These are phyloP conservation scores for Ostrea edulis DNA, from an alignment of 1,140 invertebrate species.

Conservation along the genomic window DNA sequence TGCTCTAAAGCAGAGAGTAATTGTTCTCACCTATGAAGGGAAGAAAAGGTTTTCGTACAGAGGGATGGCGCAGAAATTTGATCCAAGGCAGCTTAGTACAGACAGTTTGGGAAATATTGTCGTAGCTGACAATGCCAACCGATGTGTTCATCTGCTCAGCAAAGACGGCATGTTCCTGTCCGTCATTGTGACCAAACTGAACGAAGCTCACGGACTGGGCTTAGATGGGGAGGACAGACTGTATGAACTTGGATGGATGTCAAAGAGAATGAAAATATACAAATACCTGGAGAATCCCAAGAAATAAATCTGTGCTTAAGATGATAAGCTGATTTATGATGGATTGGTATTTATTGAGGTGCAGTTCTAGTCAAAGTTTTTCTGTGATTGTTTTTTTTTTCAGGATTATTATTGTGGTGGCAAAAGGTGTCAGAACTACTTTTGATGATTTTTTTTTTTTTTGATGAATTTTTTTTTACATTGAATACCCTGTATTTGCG, in stretches of 20 bases:
- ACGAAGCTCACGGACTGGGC: neutral
- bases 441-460: too few relatives aligned
- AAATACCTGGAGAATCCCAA: neutral
- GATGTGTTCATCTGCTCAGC: neutral
- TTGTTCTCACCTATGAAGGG: neutral
- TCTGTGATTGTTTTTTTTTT: too few relatives aligned
- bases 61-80: neutral
- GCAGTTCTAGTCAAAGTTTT: too few relatives aligned
- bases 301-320: neutral
- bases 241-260: neutral
- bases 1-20: neutral
- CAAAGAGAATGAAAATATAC: neutral
- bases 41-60: neutral
- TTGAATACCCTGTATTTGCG: too few relatives aligned
- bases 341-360: too few relatives aligned
- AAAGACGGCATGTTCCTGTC: conserved; percentile 1
- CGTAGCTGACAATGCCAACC: neutral
- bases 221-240: neutral
- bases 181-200: neutral
- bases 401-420: too few relatives aligned
- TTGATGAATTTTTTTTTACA: too few relatives aligned
- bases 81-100: neutral
- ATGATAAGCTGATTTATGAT: too few relatives aligned
- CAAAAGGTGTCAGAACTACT: too few relatives aligned
- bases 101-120: conserved; percentile 10